Conservation (phyloP, 2,113 vertebrate species). For the Lynx canadensis region DNA sequence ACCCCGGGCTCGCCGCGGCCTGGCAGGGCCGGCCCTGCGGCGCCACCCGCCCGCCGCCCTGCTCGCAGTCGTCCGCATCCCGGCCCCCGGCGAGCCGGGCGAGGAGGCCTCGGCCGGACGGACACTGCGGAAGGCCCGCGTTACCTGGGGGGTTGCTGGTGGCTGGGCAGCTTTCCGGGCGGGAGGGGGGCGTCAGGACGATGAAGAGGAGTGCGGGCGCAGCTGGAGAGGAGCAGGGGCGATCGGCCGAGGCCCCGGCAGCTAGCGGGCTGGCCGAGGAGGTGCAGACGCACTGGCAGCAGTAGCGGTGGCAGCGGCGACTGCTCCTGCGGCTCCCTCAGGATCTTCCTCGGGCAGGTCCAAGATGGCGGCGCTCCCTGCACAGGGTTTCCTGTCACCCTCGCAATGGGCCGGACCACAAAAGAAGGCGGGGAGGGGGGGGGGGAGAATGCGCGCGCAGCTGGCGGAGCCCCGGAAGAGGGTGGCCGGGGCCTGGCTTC, state of each 20-base stretch:
- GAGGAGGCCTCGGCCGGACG: not conserved
- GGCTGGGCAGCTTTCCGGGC: constrained; percentile 83
- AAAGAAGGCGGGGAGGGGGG: constrained; percentile 78
- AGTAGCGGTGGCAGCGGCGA: constrained; percentile 1
- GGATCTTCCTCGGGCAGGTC: constrained; percentile 87
- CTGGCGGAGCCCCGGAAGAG: constrained; percentile 62
- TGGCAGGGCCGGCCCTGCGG: not conserved
- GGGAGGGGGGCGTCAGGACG: constrained; percentile 75
- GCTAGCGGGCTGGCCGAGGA: constrained; percentile 12
- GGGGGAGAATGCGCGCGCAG: constrained; percentile 75
- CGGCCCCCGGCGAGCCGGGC: not conserved
- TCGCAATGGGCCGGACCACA: constrained; percentile 84
- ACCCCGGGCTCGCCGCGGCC: not conserved
- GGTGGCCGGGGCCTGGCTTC: not conserved
- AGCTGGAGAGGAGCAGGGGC: not conserved
- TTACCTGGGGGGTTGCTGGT: constrained; percentile 84
- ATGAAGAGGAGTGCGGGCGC: constrained; percentile 61
- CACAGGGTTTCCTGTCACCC: constrained; percentile 94
- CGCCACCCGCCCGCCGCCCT: not conserved
- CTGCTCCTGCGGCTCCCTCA: constrained; percentile 76
- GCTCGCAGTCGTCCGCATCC: not conserved
- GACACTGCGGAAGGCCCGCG: constrained; percentile 45
- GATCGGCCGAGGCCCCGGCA: constrained; percentile 57
- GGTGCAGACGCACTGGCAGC: not conserved
- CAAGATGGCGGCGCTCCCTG: constrained; percentile 93